A percentile compares a stretch with the other conserved stretches of the same genome.
Evolutionary conservation across 2,797 vertebrate species (phyloP).

Genomic region (Esox lucius): DNA sequence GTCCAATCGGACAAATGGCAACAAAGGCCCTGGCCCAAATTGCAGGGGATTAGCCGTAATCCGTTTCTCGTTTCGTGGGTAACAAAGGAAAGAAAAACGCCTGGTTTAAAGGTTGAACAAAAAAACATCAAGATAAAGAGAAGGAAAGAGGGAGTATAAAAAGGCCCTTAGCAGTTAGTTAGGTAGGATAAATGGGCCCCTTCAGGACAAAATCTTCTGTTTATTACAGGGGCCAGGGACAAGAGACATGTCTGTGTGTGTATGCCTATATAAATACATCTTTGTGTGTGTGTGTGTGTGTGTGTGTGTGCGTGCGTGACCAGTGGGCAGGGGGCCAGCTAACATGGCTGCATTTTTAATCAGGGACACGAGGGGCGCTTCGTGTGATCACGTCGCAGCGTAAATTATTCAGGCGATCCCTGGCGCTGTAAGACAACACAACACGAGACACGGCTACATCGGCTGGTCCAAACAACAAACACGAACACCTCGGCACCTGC

Average conservation of each 20-base stretch:
- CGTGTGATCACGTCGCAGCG: slow-evolving; percentile 44
- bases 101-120: slow-evolving; percentile 43
- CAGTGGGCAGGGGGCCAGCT: slow-evolving; percentile 36
- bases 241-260: slow-evolving; percentile 16
- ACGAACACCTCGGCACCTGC: slow-evolving; percentile 35
- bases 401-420: slow-evolving; percentile 70
- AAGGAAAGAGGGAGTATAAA: slow-evolving; percentile 18
- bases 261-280: slow-evolving; percentile 30
- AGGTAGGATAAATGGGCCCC: slow-evolving; percentile 25
- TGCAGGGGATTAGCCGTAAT: slow-evolving; percentile 70
- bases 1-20: slow-evolving; percentile 57
- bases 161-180: background rate
- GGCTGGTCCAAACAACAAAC: slow-evolving; percentile 2
- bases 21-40: slow-evolving; percentile 65
- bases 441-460: slow-evolving; percentile 37
- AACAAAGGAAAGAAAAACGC: slow-evolving; percentile 45
- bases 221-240: slow-evolving; percentile 47
- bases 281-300: slow-evolving; percentile 21
- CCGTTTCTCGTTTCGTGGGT: slow-evolving; percentile 57
- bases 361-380: slow-evolving; percentile 56
- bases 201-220: slow-evolving; percentile 63
- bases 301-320: slow-evolving; percentile 9
- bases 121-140: slow-evolving; percentile 25
- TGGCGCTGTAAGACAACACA: slow-evolving; percentile 56
- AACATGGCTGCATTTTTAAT: slow-evolving; percentile 75